phyloP scores from a whole-genome alignment of 1,140 invertebrate genomes.

The Wasmannia auropunctata region DNA sequence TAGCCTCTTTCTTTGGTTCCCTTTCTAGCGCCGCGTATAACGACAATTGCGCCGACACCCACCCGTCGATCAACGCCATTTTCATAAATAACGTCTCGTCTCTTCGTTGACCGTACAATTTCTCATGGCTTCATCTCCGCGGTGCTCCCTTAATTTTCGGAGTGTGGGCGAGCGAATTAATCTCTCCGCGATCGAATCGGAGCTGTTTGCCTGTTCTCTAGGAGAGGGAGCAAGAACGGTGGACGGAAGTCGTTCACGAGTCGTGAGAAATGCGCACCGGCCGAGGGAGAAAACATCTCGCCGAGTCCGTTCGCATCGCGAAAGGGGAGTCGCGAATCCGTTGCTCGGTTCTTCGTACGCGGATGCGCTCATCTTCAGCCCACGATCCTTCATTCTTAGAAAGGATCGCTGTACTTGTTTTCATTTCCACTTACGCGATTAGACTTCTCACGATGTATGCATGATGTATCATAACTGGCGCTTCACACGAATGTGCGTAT shows the following conservation, averaged over 20 bases:
- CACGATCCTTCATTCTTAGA: constrained; percentile 74
- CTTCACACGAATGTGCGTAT: constrained; percentile 29
- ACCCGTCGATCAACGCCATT: constrained; percentile 65
- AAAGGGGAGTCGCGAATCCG: constrained; percentile 31
- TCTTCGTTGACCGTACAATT: constrained; percentile 16
- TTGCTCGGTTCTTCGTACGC: constrained; percentile 56
- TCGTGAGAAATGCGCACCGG: constrained; percentile 72
- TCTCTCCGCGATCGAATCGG: constrained; percentile 50
- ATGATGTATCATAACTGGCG: constrained; percentile 51
- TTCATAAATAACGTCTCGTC: constrained; percentile 59
- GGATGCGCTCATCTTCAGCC: constrained; percentile 50
- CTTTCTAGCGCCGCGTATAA: constrained; percentile 25
- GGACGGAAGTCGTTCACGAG: constrained; percentile 62
- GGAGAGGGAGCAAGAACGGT: constrained; percentile 34
- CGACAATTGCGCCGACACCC: constrained; percentile 76
- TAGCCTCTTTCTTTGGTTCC: constrained; percentile 67
- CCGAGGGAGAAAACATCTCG: constrained; percentile 12
- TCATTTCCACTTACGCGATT: constrained; percentile 84
- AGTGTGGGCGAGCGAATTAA: constrained; percentile 58
- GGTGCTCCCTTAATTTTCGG: constrained; percentile 42
- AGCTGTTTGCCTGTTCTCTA: constrained; percentile 27
- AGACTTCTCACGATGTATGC: constrained; percentile 70
- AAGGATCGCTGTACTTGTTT: constrained; percentile 80
- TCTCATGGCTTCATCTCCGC: not conserved
- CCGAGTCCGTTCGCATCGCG: constrained; percentile 3